These are phyloP conservation scores for Epizoanthus ramosus DNA, from an alignment of 92 coral and sea anemone genomes.

Conservation along the genomic window DNA sequence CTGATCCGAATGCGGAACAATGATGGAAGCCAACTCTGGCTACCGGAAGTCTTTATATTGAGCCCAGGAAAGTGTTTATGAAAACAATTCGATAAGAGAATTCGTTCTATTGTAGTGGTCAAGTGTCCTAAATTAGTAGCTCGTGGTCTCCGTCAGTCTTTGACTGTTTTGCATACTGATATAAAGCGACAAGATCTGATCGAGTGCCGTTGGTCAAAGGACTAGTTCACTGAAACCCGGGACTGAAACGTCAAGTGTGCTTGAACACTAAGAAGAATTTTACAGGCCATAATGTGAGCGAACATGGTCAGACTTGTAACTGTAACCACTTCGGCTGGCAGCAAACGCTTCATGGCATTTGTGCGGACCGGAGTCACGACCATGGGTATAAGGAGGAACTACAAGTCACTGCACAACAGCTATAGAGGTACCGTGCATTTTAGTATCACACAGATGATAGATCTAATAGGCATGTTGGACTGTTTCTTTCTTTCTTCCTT, in stretches of 20 bases:
- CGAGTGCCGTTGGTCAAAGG: neutral
- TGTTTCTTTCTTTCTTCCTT: neutral
- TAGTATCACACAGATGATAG: neutral
- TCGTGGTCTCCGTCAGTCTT: neutral
- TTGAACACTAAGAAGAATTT: neutral
- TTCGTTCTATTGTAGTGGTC: neutral
- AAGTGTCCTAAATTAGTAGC: conserved; percentile 22
- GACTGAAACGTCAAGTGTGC: neutral
- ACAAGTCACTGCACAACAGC: conserved; percentile 15
- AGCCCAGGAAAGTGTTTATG: conserved; percentile 8
- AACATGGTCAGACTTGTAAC: conserved; percentile 23
- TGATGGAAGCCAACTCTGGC: neutral
- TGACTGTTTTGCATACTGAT: neutral
- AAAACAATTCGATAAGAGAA: conserved; percentile 14
- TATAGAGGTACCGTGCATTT: conserved; percentile 18
- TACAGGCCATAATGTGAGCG: neutral
- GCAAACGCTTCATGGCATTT: conserved; percentile 22
- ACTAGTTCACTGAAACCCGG: too few relatives aligned
- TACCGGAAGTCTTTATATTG: conserved; percentile 32
- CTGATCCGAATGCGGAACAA: conserved; percentile 7
- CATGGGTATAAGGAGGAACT: conserved; percentile 1
- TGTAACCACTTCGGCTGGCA: neutral
- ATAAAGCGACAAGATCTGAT: neutral
- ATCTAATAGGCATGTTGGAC: neutral
- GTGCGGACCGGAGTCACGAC: conserved; percentile 11